Evolutionary conservation across 2,888 invertebrate genomes (phyloP).

Genomic region (Strigamia crassipes): DNA sequence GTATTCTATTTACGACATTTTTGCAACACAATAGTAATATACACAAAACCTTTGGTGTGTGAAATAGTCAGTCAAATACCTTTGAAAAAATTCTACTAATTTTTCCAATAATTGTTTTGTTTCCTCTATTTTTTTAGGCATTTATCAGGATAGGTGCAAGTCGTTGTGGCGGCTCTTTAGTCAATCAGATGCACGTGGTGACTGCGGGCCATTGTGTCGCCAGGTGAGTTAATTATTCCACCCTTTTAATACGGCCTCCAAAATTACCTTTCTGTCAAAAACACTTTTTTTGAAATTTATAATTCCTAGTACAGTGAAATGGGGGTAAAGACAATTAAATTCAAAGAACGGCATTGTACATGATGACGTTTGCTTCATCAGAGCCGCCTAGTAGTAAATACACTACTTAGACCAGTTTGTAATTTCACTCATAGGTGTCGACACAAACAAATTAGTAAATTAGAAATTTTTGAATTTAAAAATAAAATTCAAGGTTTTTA

Average conservation of each 20-base stretch:
- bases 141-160: slow-evolving; percentile 92
- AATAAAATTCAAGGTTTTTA: too few species aligned
- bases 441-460: not conserved
- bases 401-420: not conserved
- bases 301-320: not conserved
- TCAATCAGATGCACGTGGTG: slow-evolving; percentile 87
- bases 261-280: slow-evolving; percentile 29
- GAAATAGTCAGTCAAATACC: not conserved
- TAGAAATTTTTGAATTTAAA: too few species aligned
- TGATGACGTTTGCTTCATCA: slow-evolving; percentile 47
- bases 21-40: not conserved
- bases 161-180: slow-evolving; percentile 89
- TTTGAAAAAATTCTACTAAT: not conserved
- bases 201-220: slow-evolving; percentile 95
- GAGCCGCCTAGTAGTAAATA: not conserved
- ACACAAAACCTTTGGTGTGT: not conserved
- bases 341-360: slow-evolving; percentile 11
- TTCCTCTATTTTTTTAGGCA: slow-evolving; percentile 61
- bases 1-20: not conserved
- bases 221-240: slow-evolving; percentile 59
- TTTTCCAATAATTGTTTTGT: not conserved
- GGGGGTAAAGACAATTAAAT: not conserved
- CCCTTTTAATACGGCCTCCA: not conserved
- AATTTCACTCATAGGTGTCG: not conserved
- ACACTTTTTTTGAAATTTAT: not conserved